These are phyloP conservation scores for Lepus americanus DNA, from an alignment of 2,113 vertebrate genomes.

Conservation along the genomic window DNA sequence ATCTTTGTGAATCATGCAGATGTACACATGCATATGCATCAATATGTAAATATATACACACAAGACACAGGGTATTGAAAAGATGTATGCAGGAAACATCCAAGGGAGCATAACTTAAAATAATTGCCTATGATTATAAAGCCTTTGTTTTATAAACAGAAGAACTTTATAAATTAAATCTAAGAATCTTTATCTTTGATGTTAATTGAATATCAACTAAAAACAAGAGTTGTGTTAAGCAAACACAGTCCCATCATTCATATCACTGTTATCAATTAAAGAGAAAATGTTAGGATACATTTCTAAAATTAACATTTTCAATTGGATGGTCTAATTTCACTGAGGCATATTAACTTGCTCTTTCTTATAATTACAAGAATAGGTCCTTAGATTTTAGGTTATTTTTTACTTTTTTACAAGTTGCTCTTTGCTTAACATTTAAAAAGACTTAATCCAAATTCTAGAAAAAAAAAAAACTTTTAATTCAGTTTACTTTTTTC, in stretches of 20 bases:
- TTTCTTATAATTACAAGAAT: neutral
- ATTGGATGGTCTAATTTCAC: neutral
- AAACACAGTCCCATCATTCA: neutral
- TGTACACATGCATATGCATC: neutral
- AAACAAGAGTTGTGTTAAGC: conserved; percentile 36
- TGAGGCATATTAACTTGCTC: neutral
- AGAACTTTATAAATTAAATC: conserved; percentile 44
- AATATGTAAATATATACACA: no score
- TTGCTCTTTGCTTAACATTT: conserved; percentile 44
- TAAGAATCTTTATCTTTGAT: neutral
- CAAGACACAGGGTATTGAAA: neutral
- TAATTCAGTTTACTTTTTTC: neutral
- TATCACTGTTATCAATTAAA: neutral
- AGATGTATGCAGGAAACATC: neutral
- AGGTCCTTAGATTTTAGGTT: conserved; percentile 25
- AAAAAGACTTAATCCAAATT: neutral
- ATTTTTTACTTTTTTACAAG: neutral
- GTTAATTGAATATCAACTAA: neutral
- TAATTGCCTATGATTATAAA: neutral
- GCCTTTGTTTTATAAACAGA: neutral
- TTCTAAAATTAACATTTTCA: conserved; percentile 61
- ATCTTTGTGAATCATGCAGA: neutral
- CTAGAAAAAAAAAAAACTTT: neutral
- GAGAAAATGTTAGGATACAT: neutral
- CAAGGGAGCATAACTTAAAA: neutral